These are phyloP conservation scores for Brachynemurus nebulosus DNA, from an alignment of 2,888 invertebrate genomes.

Conservation along the genomic window DNA sequence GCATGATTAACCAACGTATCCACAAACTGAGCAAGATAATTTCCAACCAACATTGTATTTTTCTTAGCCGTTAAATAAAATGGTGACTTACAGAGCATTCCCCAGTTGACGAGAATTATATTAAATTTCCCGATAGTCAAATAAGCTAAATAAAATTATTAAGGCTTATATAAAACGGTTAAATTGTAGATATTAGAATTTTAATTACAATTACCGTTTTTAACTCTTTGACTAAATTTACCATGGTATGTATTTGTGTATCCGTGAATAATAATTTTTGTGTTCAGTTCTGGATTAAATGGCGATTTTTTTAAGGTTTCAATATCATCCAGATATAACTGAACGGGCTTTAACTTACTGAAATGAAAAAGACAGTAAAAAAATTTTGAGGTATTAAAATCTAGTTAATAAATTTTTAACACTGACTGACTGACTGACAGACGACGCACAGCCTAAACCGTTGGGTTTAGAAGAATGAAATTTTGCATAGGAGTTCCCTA, in stretches of 20 bases:
- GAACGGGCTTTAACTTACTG: too few species aligned
- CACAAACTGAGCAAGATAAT: constrained; percentile 24
- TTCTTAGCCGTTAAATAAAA: constrained; percentile 4
- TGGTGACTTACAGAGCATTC: neutral
- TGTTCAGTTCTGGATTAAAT: constrained; percentile 17
- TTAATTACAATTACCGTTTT: constrained; percentile 4
- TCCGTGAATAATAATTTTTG: constrained; percentile 26
- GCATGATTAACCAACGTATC: constrained; percentile 22
- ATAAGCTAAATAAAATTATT: constrained; percentile 21
- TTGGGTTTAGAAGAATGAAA: too few species aligned
- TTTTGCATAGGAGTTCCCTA: too few species aligned
- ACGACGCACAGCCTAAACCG: too few species aligned
- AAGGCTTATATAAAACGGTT: neutral
- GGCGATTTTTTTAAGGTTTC: constrained; percentile 18
- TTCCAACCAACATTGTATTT: constrained; percentile 22
- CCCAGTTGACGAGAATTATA: constrained; percentile 32
- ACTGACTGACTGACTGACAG: too few species aligned
- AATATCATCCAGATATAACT: too few species aligned
- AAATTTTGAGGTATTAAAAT: too few species aligned
- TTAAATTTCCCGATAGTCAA: constrained; percentile 25
- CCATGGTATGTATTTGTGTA: constrained; percentile 23
- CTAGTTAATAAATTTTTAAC: too few species aligned
- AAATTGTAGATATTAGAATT: neutral
- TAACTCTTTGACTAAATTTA: neutral
- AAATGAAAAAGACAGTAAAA: too few species aligned